Conservation (phyloP, 64 coral and sea anemone species). For the Montipora efflorescens region DNA sequence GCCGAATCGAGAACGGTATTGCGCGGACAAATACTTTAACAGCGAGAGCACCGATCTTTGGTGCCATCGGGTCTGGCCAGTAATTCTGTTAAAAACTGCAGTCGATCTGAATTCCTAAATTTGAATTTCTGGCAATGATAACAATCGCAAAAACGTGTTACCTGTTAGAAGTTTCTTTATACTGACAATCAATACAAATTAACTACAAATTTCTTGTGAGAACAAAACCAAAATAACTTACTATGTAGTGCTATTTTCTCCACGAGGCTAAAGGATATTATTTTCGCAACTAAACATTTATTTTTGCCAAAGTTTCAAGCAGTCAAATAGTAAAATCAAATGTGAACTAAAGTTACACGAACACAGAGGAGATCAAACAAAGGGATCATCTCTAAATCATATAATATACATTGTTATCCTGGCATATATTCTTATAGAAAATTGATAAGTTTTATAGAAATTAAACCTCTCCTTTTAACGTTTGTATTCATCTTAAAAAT, state of each 20-base stretch:
- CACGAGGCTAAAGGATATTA: background rate
- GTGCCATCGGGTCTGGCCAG: too few relatives aligned
- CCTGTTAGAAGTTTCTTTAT: background rate
- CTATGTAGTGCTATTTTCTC: background rate
- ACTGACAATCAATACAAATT: conserved; percentile 8
- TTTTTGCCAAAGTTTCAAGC: background rate
- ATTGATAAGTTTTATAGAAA: background rate
- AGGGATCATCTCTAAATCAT: background rate
- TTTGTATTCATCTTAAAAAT: background rate
- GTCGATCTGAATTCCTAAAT: background rate
- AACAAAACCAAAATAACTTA: conserved; percentile 6
- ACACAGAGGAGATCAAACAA: background rate
- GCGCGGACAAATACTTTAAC: too few relatives aligned
- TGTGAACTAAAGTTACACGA: background rate
- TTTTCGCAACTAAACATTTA: background rate
- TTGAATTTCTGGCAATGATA: background rate
- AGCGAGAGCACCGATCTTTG: too few relatives aligned
- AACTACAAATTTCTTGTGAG: background rate
- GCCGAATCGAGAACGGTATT: background rate
- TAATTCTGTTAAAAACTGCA: background rate
- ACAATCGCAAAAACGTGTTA: conserved; percentile 49
- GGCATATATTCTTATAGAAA: background rate
- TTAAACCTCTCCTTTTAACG: background rate
- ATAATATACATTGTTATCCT: background rate
- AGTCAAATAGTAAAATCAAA: background rate